phyloP scores from a whole-genome alignment of 2,113 vertebrate genomes.

The human region GRCh38 chr18:46137001-46137500 shows the following conservation, averaged over 20 bases:
- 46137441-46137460: not conserved
- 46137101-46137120: not conserved
- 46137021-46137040: not conserved
- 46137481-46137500: rapidly evolving
- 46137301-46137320: not conserved
- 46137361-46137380: not conserved
- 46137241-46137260: no score
- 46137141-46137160: not conserved
- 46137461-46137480: not conserved
- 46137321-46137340: not conserved
- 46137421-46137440: not conserved
- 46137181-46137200: not conserved
- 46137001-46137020: not conserved
- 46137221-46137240: no score
- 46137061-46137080: not conserved
- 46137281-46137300: not conserved
- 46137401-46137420: not conserved
- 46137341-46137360: not conserved
- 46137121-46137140: not conserved
- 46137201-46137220: no score
- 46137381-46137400: not conserved
- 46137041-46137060: not conserved
- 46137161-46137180: not conserved
- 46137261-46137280: not conserved
- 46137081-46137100: not conserved